A percentile compares a stretch with the other conserved stretches of the same genome.
Evolutionary conservation across 2,113 vertebrate species (phyloP).

Genomic region (Oplegnathus fasciatus): DNA sequence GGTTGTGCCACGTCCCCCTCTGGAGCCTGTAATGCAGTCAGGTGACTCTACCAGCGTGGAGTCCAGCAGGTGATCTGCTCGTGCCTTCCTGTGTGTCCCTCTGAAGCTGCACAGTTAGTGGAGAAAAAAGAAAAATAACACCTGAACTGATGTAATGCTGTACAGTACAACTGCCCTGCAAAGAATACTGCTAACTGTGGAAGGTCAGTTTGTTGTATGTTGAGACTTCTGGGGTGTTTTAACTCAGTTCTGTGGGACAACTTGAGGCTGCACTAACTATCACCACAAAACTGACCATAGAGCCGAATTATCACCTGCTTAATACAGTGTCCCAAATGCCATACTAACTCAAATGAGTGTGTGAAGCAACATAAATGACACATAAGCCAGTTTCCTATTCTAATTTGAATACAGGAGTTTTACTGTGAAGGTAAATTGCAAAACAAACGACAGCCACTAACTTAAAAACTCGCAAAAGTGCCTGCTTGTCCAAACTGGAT

Average conservation of each 20-base stretch:
- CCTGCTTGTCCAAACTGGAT: neutral
- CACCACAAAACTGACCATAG: neutral
- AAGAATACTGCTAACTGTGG: neutral
- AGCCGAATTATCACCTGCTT: neutral
- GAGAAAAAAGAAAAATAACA: neutral
- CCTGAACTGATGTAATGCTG: neutral
- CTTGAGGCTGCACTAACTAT: too few species aligned
- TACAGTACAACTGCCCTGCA: neutral
- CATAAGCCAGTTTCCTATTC: neutral
- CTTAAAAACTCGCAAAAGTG: neutral
- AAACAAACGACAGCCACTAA: neutral
- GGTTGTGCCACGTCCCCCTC: neutral
- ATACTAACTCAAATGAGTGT: too few species aligned
- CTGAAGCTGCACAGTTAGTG: neutral
- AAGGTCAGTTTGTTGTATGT: neutral
- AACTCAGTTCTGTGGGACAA: neutral
- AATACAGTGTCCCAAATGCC: neutral
- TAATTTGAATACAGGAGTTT: neutral
- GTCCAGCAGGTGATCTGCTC: neutral
- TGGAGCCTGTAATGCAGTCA: neutral
- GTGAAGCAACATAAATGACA: neutral
- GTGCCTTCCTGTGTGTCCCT: neutral
- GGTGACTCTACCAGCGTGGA: neutral
- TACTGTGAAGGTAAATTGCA: neutral
- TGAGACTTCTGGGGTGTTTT: neutral